phyloP scores from a whole-genome alignment of 2,888 invertebrate species.

The Clusia tigrina region DNA sequence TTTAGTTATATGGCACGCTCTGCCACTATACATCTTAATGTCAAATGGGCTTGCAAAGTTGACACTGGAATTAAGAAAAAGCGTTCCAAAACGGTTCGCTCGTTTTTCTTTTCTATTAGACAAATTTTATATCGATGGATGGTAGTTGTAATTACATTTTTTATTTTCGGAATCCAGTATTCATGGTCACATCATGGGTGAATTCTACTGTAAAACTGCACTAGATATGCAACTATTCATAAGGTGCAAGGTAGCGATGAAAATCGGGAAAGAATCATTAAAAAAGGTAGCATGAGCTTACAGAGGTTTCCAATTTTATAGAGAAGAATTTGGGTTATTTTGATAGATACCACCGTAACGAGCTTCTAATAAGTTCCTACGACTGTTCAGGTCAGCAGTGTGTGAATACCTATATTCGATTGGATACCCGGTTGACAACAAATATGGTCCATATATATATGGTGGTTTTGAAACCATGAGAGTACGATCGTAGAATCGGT shows the following conservation, averaged over 20 bases:
- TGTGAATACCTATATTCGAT: too few species aligned
- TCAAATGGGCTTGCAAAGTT: slow-evolving; percentile 13
- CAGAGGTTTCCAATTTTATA: too few species aligned
- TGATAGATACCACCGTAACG: too few species aligned
- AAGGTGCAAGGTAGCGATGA: background rate
- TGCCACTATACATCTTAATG: slow-evolving; percentile 1
- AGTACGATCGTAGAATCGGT: too few species aligned
- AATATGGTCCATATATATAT: too few species aligned
- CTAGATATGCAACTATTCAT: background rate
- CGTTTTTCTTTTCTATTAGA: background rate
- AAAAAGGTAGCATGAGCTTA: too few species aligned
- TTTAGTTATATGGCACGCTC: background rate
- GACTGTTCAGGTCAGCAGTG: too few species aligned
- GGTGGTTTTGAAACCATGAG: too few species aligned
- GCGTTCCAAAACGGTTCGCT: background rate
- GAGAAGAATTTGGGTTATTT: too few species aligned
- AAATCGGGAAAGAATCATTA: background rate
- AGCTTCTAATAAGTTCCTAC: too few species aligned
- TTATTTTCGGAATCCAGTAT: background rate
- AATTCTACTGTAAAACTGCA: background rate
- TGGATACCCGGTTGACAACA: too few species aligned
- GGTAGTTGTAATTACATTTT: background rate
- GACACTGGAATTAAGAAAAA: background rate
- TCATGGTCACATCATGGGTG: background rate
- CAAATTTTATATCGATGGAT: background rate